phyloP scores from a whole-genome alignment of 2,113 vertebrate genomes.

The Mellivora capensis region DNA sequence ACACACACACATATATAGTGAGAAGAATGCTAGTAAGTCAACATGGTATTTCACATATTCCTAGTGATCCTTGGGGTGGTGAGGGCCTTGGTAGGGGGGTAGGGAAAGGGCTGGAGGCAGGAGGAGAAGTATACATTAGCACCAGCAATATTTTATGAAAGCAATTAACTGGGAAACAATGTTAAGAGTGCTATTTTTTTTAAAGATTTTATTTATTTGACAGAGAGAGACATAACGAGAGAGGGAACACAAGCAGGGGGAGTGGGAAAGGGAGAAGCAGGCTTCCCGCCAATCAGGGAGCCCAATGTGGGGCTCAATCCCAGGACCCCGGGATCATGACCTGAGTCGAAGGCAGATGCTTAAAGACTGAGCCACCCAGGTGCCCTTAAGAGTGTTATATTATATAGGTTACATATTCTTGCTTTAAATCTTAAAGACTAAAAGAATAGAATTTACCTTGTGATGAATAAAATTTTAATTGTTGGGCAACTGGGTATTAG shows the following conservation, averaged over 20 bases:
- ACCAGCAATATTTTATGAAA: neutral
- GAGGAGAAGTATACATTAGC: neutral
- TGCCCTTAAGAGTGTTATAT: neutral
- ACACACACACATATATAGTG: too few relatives aligned
- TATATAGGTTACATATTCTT: neutral
- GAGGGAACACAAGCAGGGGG: too few relatives aligned
- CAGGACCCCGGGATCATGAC: too few relatives aligned
- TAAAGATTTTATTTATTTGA: too few relatives aligned
- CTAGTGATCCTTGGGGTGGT: neutral
- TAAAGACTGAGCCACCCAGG: too few relatives aligned
- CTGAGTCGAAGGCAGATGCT: too few relatives aligned
- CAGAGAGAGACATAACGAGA: too few relatives aligned
- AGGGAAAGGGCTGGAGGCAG: neutral
- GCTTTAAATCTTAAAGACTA: neutral
- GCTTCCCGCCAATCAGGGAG: too few relatives aligned
- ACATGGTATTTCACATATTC: neutral
- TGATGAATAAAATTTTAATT: neutral
- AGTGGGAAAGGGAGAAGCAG: too few relatives aligned
- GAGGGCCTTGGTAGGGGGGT: neutral
- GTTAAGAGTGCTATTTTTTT: neutral
- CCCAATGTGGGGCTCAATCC: rapidly evolving
- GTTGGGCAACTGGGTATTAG: neutral
- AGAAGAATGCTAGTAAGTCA: neutral
- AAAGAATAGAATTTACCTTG: neutral
- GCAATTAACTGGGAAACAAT: neutral